Evolutionary conservation across 2,797 vertebrate genomes (phyloP), one percentile per base, ranked within the genome.

Genomic region (Arrhamphus sclerolepis): DNA sequence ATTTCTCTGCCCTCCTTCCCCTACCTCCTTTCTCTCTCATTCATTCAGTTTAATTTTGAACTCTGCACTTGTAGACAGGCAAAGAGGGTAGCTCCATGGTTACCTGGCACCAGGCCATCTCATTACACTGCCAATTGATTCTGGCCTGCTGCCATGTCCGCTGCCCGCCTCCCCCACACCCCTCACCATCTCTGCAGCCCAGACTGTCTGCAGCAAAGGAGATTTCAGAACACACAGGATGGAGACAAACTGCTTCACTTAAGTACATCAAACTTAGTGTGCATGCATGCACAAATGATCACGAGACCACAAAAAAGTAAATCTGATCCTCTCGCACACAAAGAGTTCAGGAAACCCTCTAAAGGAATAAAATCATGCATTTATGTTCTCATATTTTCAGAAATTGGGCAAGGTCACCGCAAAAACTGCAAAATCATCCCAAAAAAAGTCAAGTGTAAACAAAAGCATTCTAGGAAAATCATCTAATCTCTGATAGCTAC

Each of bases 101-200:
- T 93, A 94, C 93, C 92, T 93, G 93, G 93, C 93, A 83, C 82
- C 58, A 61, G 86, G 93, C 93, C 93, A 94, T 93, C 93, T 94
- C 92, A 94, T 94, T 94, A 93, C 93, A 94, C 92, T 90, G 88
- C 89, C 92, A 93, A 94, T 94, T 94, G 93, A 94, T 94, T 93
- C 91, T 94, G 91, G 92, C 90, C 85, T 89, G 86, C 87, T 80
- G 90, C 93, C 92, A 93, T 89, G 87, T 91, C 88, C 89, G 87
- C 85, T 81, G 67, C 81, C 77, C 81, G 52, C 84, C 81, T 51
- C 77, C 75, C 70, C 64, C 62, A 40, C 61, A 38, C 64, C 61
- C 71, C 41, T 46, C 77, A 56, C 57, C 86, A 78, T 86, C 87
- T 74, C 84, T 88, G 85, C 89, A 88, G 87, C 90, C 91, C 87